A percentile compares a stretch with the other conserved stretches of the same genome.
Evolutionary conservation across 2,113 vertebrate species (phyloP).

Genomic region (Oreochromis spilurus): DNA sequence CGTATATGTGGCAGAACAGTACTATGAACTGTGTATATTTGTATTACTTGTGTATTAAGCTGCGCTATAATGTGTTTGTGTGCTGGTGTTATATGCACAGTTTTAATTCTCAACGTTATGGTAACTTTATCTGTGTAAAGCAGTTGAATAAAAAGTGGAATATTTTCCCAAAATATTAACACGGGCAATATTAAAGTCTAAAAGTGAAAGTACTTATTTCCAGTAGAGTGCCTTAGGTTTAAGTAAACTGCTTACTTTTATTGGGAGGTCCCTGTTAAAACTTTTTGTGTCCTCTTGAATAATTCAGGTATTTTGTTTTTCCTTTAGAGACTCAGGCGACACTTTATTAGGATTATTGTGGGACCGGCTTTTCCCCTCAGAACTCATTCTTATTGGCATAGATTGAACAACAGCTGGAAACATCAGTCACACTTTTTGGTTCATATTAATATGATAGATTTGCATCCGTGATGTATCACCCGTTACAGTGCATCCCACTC

Average conservation of each 20-base stretch:
- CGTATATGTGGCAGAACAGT: not conserved
- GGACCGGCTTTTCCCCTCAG: accelerated
- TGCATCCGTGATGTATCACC: not conserved
- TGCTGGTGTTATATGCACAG: not conserved
- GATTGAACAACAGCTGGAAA: not conserved
- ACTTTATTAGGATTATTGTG: not conserved
- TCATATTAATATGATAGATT: not conserved
- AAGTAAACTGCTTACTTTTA: not conserved
- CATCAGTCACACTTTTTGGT: not conserved
- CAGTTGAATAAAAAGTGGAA: not conserved
- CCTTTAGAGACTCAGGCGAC: accelerated
- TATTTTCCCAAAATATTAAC: not conserved
- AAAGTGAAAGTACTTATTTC: not conserved
- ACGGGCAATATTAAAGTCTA: not conserved
- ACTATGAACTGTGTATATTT: not conserved
- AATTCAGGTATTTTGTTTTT: not conserved
- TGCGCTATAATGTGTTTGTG: not conserved
- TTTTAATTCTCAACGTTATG: not conserved
- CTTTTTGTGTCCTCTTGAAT: not conserved
- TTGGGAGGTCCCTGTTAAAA: not conserved
- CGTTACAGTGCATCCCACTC: not conserved
- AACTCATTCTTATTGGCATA: not conserved
- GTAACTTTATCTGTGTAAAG: not conserved
- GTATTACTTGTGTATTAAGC: not conserved
- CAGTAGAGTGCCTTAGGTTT: not conserved